phyloP scores from a whole-genome alignment of 2,888 invertebrate species.

The Pherbina coryleti region DNA sequence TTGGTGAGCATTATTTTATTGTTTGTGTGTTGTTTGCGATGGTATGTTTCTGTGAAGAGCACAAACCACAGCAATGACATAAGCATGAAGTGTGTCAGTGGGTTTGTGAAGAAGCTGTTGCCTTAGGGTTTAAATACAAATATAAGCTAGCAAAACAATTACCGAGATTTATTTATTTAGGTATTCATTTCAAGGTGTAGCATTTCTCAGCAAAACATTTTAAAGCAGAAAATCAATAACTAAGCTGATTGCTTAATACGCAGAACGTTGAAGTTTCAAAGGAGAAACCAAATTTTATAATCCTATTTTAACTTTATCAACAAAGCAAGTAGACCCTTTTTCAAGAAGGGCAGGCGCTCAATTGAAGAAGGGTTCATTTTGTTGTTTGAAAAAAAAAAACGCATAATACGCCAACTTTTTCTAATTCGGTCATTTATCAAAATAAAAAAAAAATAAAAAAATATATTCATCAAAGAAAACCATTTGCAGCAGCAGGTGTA shows the following conservation, averaged over 20 bases:
- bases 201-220: too few species aligned
- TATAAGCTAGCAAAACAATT: background rate
- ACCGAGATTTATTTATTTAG: too few species aligned
- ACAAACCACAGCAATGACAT: background rate
- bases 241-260: too few species aligned
- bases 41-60: background rate
- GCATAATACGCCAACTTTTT: background rate
- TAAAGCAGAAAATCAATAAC: too few species aligned
- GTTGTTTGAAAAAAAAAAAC: background rate
- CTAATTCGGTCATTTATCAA: background rate
- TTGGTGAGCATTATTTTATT: background rate
- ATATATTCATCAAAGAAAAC: background rate
- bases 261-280: too few species aligned
- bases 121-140: background rate
- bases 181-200: too few species aligned
- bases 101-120: background rate
- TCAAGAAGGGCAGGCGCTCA: background rate
- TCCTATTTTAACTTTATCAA: too few species aligned
- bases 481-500: conserved; percentile 27
- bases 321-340: too few species aligned
- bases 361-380: background rate
- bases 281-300: too few species aligned
- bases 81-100: background rate
- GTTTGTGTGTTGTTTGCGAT: background rate
- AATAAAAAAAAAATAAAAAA: too few species aligned